Conservation (phyloP, 2,888 invertebrate genomes). For the Clanis bilineata region DNA sequence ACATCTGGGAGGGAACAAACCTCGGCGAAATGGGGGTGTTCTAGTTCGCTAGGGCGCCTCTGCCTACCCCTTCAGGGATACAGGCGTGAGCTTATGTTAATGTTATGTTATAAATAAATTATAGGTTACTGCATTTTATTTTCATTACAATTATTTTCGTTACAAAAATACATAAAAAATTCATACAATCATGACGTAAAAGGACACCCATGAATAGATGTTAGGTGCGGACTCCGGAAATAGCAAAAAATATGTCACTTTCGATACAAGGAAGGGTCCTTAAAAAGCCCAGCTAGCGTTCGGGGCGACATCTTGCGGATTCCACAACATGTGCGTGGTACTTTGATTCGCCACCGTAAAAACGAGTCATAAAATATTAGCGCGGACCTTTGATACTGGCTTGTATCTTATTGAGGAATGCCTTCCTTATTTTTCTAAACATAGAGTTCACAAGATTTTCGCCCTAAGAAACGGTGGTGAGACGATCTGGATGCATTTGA, state of each 20-base stretch:
- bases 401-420: background rate
- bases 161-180: background rate
- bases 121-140: no score
- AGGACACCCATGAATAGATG: background rate
- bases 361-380: background rate
- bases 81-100: no score
- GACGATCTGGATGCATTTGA: no score
- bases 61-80: no score
- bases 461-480: no score
- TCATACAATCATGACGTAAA: background rate
- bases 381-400: background rate
- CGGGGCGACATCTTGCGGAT: constrained; percentile 2
- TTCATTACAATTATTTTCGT: no score
- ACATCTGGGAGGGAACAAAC: no score
- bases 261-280: background rate
- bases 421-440: background rate
- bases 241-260: constrained; percentile 3
- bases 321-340: background rate
- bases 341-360: constrained; percentile 1
- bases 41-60: no score
- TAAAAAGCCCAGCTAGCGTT: background rate
- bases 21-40: no score
- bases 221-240: background rate
- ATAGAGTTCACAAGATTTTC: background rate
- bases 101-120: no score